These are phyloP conservation scores for Plutella xylostella DNA, from an alignment of 2,888 invertebrate genomes.

Conservation along the genomic window DNA sequence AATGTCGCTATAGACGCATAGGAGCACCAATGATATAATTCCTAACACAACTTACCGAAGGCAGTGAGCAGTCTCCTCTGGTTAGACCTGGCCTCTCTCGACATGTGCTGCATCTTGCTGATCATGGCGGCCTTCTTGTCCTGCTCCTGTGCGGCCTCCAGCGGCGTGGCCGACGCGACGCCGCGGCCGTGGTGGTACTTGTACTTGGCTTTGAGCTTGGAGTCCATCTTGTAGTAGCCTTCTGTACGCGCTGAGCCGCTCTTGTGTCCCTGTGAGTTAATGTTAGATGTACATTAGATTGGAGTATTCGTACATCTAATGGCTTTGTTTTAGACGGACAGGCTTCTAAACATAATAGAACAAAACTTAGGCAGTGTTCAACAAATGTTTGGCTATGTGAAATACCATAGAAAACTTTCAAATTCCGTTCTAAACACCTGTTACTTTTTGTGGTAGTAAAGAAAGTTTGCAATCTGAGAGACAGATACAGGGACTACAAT, in stretches of 20 bases:
- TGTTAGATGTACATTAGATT: not conserved
- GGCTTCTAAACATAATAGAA: too few relatives aligned
- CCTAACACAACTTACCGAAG: conserved; percentile 80
- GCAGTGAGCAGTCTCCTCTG: conserved; percentile 92
- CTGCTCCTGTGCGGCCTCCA: conserved; percentile 20
- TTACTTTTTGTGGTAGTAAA: too few relatives aligned
- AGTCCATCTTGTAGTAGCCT: conserved; percentile 91
- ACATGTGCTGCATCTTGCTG: conserved; percentile 78
- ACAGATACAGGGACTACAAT: too few relatives aligned
- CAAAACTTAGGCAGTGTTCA: too few relatives aligned
- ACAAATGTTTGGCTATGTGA: too few relatives aligned
- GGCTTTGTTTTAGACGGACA: too few relatives aligned
- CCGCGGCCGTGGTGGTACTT: conserved; percentile 81
- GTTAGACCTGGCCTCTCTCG: conserved; percentile 94
- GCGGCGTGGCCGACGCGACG: conserved; percentile 23
- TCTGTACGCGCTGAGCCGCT: conserved; percentile 94
- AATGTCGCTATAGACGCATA: too few relatives aligned
- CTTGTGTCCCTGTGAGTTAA: conserved; percentile 69
- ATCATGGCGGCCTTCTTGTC: conserved; percentile 21
- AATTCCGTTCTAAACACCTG: too few relatives aligned
- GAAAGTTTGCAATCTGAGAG: too few relatives aligned
- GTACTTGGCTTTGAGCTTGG: conserved; percentile 88
- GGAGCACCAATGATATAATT: too few relatives aligned
- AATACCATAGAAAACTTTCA: too few relatives aligned
- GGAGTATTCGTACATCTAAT: too few relatives aligned